A percentile compares a stretch with the other conserved stretches of the same genome.
Evolutionary conservation across 2,113 vertebrate species (phyloP).

Genomic region (Dasyurus viverrinus): DNA sequence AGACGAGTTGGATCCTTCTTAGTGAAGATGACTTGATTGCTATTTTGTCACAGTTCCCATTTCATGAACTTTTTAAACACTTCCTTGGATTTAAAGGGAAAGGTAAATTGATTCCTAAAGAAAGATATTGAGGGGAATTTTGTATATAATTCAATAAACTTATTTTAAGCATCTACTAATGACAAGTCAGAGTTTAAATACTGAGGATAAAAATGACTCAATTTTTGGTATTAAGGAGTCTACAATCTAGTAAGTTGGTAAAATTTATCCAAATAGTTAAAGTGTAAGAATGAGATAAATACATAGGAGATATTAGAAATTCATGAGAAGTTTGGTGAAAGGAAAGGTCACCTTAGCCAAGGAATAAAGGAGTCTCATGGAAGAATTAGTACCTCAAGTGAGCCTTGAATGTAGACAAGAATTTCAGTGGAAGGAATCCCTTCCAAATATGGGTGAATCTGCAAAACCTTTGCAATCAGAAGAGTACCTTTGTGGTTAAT

Average conservation of each 20-base stretch:
- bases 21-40: constrained; percentile 95
- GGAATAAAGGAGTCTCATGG: not conserved
- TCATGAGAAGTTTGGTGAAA: not conserved
- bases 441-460: not conserved
- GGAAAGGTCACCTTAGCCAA: not conserved
- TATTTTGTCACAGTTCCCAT: constrained; percentile 95
- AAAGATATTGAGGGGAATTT: not conserved
- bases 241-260: not conserved
- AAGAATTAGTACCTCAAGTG: not conserved
- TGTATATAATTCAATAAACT: not conserved
- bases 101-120: constrained; percentile 83
- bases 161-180: not conserved
- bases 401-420: not conserved
- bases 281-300: not conserved
- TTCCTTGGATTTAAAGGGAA: constrained; percentile 93
- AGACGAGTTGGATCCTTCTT: constrained; percentile 95
- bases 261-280: not conserved
- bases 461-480: not conserved
- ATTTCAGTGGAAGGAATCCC: not conserved
- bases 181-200: not conserved
- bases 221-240: not conserved
- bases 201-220: not conserved
- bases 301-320: not conserved
- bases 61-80: constrained; percentile 95
- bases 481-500: not conserved